Conservation (phyloP, 2,888 invertebrate genomes). For the Diogma glabrata region DNA sequence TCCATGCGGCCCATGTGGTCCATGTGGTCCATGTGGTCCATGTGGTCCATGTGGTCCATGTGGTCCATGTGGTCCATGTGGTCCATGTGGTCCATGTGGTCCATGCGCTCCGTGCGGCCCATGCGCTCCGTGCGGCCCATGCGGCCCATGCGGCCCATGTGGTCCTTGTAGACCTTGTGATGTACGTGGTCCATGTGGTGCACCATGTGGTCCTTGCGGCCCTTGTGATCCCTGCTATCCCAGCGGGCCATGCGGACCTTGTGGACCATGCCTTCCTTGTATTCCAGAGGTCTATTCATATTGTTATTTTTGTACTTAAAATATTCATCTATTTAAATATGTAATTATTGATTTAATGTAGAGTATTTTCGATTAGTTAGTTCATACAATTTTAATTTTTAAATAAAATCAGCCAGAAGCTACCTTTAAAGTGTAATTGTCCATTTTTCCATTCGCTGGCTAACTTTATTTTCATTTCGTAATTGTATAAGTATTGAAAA, state of each 20-base stretch:
- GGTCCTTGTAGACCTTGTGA: slow-evolving; percentile 10
- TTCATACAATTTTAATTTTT: too few relatives aligned
- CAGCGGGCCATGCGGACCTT: slow-evolving; percentile 18
- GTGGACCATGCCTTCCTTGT: slow-evolving; percentile 19
- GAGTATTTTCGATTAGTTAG: too few relatives aligned
- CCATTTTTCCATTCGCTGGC: too few relatives aligned
- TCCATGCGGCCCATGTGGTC: slow-evolving; percentile 18
- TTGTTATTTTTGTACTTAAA: slow-evolving; percentile 2
- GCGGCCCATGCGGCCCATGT: slow-evolving; percentile 15
- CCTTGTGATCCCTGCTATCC: slow-evolving; percentile 20
- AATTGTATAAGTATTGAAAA: too few relatives aligned
- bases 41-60: slow-evolving; percentile 14
- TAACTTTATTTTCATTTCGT: too few relatives aligned
- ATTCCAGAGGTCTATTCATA: slow-evolving; percentile 7
- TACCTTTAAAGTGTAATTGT: too few relatives aligned
- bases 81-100: slow-evolving; percentile 15
- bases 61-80: slow-evolving; percentile 21
- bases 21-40: slow-evolving; percentile 21
- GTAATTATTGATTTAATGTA: too few relatives aligned
- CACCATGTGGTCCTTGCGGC: slow-evolving; percentile 20
- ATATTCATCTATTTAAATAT: too few relatives aligned
- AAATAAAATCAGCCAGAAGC: too few relatives aligned
- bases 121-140: slow-evolving; percentile 20
- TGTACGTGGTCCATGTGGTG: slow-evolving; percentile 20
- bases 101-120: slow-evolving; percentile 17